Evolutionary conservation across 2,113 vertebrate genomes (phyloP).

Genomic region (Lophura nycthemera): DNA sequence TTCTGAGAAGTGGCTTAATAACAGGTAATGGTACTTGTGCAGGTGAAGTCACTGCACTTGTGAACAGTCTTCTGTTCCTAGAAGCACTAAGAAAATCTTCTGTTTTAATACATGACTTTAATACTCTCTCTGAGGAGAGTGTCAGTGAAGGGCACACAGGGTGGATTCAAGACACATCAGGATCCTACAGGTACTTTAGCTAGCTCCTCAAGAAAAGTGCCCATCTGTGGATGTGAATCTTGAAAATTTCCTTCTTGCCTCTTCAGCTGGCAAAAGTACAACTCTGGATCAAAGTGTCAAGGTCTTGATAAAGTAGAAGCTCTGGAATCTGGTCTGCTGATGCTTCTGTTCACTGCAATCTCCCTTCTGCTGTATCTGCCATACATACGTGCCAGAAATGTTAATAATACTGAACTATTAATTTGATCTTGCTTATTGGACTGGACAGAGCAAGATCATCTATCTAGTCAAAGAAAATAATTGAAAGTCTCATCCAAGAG

Average conservation of each 20-base stretch:
- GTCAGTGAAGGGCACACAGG: background rate
- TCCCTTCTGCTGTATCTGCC: background rate
- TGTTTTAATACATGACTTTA: constrained; percentile 75
- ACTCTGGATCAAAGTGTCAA: background rate
- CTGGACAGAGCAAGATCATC: constrained; percentile 92
- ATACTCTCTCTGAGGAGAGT: constrained; percentile 86
- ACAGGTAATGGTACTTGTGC: constrained; percentile 84
- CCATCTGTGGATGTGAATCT: background rate
- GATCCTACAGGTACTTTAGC: background rate
- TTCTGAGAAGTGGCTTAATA: constrained; percentile 83
- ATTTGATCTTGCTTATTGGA: constrained; percentile 97
- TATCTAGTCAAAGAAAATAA: constrained; percentile 98
- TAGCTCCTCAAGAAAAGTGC: background rate
- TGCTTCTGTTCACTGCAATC: background rate
- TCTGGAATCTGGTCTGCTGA: background rate
- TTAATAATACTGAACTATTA: constrained; percentile 79
- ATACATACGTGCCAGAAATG: background rate
- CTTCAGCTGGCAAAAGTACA: background rate
- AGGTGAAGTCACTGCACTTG: constrained; percentile 88
- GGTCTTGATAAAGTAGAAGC: background rate
- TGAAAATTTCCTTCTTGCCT: background rate
- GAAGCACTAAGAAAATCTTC: constrained; percentile 85
- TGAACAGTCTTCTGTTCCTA: background rate
- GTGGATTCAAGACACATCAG: background rate
- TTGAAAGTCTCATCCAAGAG: constrained; percentile 92